These are phyloP conservation scores for Pao palembangensis DNA, from an alignment of 2,113 vertebrate species.

Conservation along the genomic window DNA sequence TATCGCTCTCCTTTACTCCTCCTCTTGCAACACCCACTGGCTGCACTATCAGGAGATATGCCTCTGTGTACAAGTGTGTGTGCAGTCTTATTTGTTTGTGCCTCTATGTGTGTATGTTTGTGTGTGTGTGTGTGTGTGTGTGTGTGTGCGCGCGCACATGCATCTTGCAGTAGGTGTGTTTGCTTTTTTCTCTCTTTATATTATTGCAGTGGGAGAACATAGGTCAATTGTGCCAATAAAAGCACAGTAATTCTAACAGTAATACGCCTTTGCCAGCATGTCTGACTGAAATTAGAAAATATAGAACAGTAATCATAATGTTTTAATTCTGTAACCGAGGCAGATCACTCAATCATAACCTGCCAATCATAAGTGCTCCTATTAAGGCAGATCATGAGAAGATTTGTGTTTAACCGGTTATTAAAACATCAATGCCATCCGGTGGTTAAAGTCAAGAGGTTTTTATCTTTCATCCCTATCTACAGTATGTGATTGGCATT, in stretches of 20 bases:
- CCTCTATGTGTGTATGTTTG: background rate
- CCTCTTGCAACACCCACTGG: conserved; percentile 64
- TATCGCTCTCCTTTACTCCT: conserved; percentile 58
- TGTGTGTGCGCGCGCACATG: conserved; percentile 23
- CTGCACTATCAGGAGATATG: conserved; percentile 71
- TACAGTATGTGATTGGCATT: no score
- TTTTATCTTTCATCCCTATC: no score
- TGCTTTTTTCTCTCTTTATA: conserved; percentile 42
- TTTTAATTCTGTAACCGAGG: no score
- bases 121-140: conserved; percentile 22
- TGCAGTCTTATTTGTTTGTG: background rate
- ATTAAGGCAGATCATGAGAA: no score
- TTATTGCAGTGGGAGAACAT: conserved; percentile 46
- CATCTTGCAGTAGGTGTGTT: conserved; percentile 43
- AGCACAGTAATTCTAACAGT: conserved; percentile 12
- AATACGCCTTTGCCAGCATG: background rate
- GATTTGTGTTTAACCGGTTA: no score
- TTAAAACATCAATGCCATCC: no score
- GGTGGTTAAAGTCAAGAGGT: no score
- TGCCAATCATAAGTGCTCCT: no score
- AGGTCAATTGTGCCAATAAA: conserved; percentile 72
- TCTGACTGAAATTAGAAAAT: no score
- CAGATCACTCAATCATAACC: no score
- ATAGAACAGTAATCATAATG: no score
- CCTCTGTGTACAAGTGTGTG: conserved; percentile 31